Evolutionary conservation across 2,888 invertebrate genomes (phyloP), one percentile per base, ranked within the genome.

Genomic region (Parapristionchus giblindavisi): DNA sequence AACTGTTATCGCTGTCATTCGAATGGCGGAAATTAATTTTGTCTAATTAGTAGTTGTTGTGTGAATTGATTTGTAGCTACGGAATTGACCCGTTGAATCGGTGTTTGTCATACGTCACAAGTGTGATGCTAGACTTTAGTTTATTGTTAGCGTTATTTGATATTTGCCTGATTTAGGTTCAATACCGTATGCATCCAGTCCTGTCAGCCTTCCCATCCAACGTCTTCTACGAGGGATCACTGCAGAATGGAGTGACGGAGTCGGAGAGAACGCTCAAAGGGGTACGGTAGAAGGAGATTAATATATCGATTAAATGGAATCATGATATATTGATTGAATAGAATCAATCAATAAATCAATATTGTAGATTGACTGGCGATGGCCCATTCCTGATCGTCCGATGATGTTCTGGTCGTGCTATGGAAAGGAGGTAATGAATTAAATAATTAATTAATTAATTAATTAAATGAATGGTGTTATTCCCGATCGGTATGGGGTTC

Each of bases 151-250:
- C 17, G 11, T 48, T 14, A 14, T 48, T 48, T 14, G 11, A 14
- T 48, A 48, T 48, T 48, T 48, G 48, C 21, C 40, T 24, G 24
- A 72, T 75, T 32, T 76, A 85, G 77, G 91, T 91, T 51, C 99
- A 99, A 88, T 99, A 99, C 89, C 93, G 99, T 70, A 99, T 99
- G 99, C 99, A 99, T 88, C 99, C 99, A 0, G 95, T 96, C 86
- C 91, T 99, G 11, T 95, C 96, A 0, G 92, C 95, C 76, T 99
- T 99, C 89, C 99, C 99, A 0, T 98, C 97, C 0, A 98, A 99
- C 89, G 97, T 98, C 90, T 99, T 99, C 90, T 99, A 99, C 88
- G 99, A 99, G 88, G 98, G 99, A 0, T 96, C 96, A 3, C 91
- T 99, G 66, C 99, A 99, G 89, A 99, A 99, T 89, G 99, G 99